These are phyloP conservation scores for Heliconius melpomene DNA, from an alignment of 1,140 invertebrate species.

Conservation along the genomic window DNA sequence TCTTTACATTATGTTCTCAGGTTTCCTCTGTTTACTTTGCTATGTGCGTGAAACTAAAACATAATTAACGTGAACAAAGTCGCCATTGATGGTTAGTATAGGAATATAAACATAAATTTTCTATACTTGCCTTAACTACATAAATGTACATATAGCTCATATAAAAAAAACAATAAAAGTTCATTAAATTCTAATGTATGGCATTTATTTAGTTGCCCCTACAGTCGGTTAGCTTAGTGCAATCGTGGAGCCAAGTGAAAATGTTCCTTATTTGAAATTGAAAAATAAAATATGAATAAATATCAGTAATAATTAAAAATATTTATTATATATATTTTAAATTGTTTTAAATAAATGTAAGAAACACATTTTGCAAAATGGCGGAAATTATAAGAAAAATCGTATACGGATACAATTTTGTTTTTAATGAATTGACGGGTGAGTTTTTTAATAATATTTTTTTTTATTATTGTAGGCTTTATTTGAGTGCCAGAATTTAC, in stretches of 20 bases:
- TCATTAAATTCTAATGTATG: constrained; percentile 1
- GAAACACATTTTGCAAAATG: constrained; percentile 42
- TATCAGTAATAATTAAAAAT: no score
- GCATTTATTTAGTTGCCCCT: not conserved
- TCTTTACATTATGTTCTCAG: no score
- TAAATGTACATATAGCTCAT: not conserved
- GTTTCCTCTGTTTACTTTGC: no score
- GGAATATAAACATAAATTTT: not conserved
- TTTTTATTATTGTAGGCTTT: not conserved
- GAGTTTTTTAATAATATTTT: constrained; percentile 23
- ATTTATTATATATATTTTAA: no score
- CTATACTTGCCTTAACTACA: not conserved
- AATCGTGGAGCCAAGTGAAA: not conserved
- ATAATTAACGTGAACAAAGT: not conserved
- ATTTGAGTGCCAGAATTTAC: not conserved
- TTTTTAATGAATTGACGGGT: constrained; percentile 57
- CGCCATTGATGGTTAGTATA: not conserved
- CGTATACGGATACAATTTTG: constrained; percentile 43
- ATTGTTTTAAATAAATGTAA: not conserved
- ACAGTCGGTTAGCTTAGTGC: not conserved
- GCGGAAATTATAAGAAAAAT: constrained; percentile 47
- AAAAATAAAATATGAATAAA: not conserved
- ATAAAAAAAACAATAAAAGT: not conserved
- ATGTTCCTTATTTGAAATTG: not conserved
- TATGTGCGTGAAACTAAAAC: not conserved